Base-by-base conservation (phyloP, 2,797 vertebrate species). In the Diplodus sargus region DNA sequence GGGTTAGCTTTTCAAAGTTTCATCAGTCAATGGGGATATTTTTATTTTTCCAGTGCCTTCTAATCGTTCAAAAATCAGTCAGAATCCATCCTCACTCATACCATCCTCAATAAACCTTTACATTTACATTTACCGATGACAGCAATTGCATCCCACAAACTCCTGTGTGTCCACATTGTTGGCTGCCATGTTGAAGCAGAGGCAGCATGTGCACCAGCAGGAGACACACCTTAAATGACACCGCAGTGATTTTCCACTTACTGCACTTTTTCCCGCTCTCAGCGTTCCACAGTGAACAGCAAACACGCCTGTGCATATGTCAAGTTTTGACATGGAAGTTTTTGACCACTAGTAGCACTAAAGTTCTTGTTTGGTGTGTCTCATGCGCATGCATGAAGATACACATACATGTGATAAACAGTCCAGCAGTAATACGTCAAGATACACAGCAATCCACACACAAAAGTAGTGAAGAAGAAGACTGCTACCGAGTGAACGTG, bases 171-270 rank as follows among this genome's bases (percentile, higher is more conserved):
- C 45, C 5, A 10, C 49, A 59, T 61, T 15, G 16, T 45, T 64
- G 5, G 68, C 76, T 23, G 74, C 65, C 63, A 72, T 61, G 58
- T 48, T 22, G 13, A 22, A 58, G 57, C 47, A 77, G 63, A 72
- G 58, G 52, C 18, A 48, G 23, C 72, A 42, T 1, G 42, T 57
- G 56, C n/a, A 51, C 64, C 20, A 56, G 47, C 69, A 70, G 65
- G 76, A 73, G 81, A 84, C 87, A 81, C 75, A 75, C 86, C 89
- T 91, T 66, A 39, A 18, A 9, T 25, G 62, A 48, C 75, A 42
- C 64, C n/a, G 61, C 64, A 81, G 85, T 86, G 62, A 90, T 89
- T 93, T 92, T 92, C 89, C 88, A 89, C 79, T 70, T 66, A 30
- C 61, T 74, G 69, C 60, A 57, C 68, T 60, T 86, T 87, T 83